phyloP scores from a whole-genome alignment of 1,140 invertebrate species.

The Proctacanthus coquilletti region DNA sequence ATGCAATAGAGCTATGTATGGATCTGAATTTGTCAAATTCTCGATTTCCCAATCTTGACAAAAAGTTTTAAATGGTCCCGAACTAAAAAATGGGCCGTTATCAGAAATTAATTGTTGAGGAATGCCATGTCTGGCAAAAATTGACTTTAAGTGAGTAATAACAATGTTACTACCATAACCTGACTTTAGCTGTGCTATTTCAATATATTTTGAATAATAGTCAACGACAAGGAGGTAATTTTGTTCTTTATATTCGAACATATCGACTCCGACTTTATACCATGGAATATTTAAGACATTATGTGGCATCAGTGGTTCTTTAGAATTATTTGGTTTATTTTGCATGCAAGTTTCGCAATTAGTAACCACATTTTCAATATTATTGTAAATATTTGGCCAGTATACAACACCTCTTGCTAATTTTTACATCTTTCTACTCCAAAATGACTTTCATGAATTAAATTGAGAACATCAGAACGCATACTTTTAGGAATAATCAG shows the following conservation, averaged over 20 bases:
- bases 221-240: slow-evolving; percentile 1
- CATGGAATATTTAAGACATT: slow-evolving; percentile 4
- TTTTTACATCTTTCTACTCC: slow-evolving; percentile 28
- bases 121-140: slow-evolving; percentile 8
- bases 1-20: slow-evolving; percentile 8
- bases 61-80: slow-evolving; percentile 6
- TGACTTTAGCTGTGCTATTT: slow-evolving; percentile 5
- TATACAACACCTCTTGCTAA: slow-evolving; percentile 27
- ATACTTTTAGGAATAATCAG: slow-evolving; percentile 26
- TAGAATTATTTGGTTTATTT: slow-evolving; percentile 6
- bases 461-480: slow-evolving; percentile 19
- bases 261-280: slow-evolving; percentile 16
- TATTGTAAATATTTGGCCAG: slow-evolving; percentile 30
- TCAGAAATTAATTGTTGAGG: slow-evolving; percentile 6
- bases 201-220: slow-evolving; percentile 8
- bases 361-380: slow-evolving; percentile 29
- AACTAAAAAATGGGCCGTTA: slow-evolving; percentile 7
- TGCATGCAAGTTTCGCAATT: slow-evolving; percentile 17
- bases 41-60: slow-evolving; percentile 2
- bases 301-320: slow-evolving; percentile 3
- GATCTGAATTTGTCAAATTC: slow-evolving; percentile 4
- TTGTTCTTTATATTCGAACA: slow-evolving; percentile 7
- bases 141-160: slow-evolving; percentile 6
- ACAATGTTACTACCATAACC: neutral
- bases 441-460: slow-evolving; percentile 31